Conservation (phyloP, 2,113 vertebrate species). For the Collichthys lucidus region DNA sequence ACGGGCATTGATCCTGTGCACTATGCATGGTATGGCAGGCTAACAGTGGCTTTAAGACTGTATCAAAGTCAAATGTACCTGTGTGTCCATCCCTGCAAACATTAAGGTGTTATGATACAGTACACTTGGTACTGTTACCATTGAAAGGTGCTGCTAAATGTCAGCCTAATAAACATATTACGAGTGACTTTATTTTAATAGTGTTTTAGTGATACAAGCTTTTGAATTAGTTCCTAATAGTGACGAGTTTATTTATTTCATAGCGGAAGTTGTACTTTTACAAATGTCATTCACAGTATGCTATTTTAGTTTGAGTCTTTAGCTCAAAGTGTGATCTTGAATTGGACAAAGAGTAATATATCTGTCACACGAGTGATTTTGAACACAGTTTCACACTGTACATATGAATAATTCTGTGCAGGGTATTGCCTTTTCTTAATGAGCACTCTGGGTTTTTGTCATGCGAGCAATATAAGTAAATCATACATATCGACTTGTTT, state of each 20-base stretch:
- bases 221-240: conserved; percentile 51
- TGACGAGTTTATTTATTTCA: conserved; percentile 46
- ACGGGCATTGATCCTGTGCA: conserved; percentile 50
- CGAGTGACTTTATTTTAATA: conserved; percentile 53
- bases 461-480: conserved; percentile 65
- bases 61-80: conserved; percentile 46
- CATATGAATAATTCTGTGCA: conserved; percentile 49
- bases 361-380: conserved; percentile 41
- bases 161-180: conserved; percentile 53
- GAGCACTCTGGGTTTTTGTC: conserved; percentile 54
- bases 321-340: conserved; percentile 20
- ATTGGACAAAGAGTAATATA: conserved; percentile 25
- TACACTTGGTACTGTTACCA: conserved; percentile 54
- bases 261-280: conserved; percentile 43
- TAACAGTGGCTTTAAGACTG: conserved; percentile 44
- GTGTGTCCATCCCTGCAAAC: conserved; percentile 47
- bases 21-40: conserved; percentile 67
- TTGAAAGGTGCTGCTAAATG: conserved; percentile 66
- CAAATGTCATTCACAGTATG: conserved; percentile 22
- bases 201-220: conserved; percentile 57
- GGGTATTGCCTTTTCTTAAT: conserved; percentile 45
- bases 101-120: conserved; percentile 41
- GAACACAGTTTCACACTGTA: conserved; percentile 44
- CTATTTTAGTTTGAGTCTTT: conserved; percentile 30
- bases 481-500: conserved; percentile 30